phyloP scores from a whole-genome alignment of 2,888 invertebrate species.

The Megalurothrips usitatus region DNA sequence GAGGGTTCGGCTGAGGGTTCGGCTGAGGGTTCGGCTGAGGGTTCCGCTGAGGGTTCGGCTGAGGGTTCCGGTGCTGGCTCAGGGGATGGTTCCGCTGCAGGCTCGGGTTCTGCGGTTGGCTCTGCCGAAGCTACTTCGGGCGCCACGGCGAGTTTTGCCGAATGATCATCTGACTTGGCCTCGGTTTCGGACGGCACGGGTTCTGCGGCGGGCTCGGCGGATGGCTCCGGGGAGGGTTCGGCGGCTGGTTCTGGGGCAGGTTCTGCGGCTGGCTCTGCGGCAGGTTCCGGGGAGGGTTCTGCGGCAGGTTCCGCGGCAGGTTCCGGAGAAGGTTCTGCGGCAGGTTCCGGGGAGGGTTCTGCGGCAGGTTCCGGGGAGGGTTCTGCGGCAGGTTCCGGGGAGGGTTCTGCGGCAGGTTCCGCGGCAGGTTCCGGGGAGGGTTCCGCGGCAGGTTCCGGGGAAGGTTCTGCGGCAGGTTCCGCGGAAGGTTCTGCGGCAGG shows the following conservation, averaged over 20 bases:
- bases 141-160: constrained; percentile 1
- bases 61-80: constrained; percentile 38
- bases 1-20: constrained; percentile 24
- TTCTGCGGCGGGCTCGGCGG: constrained; percentile 40
- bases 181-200: constrained; percentile 33
- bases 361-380: constrained; percentile 38
- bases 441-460: constrained; percentile 38
- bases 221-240: constrained; percentile 37
- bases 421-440: constrained; percentile 39
- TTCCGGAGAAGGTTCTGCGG: constrained; percentile 40
- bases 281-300: constrained; percentile 38
- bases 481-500: constrained; percentile 39
- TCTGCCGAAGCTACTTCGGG: not conserved
- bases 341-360: constrained; percentile 41
- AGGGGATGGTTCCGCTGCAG: constrained; percentile 38
- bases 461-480: constrained; percentile 37
- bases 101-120: constrained; percentile 27
- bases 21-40: constrained; percentile 20
- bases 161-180: constrained; percentile 8
- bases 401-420: not conserved
- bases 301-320: constrained; percentile 38
- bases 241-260: constrained; percentile 37
- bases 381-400: constrained; percentile 36
- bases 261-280: constrained; percentile 37
- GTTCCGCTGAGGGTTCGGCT: constrained; percentile 33